Evolutionary conservation across 2,888 invertebrate genomes (phyloP).

Genomic region (Furcula furcula): DNA sequence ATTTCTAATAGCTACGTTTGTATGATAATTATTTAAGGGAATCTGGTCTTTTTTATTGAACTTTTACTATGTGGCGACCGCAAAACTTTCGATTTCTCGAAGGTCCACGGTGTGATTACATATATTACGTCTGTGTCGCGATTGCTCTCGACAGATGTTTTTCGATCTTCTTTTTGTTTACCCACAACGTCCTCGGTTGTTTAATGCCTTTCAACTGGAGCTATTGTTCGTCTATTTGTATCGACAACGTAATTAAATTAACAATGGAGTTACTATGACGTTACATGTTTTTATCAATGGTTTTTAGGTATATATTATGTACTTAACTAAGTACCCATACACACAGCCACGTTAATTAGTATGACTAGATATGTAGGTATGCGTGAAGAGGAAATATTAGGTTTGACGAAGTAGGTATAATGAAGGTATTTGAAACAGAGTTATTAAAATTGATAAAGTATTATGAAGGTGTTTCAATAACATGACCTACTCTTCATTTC

Average conservation of each 20-base stretch:
- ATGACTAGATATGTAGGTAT: no score
- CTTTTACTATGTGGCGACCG: slow-evolving; percentile 50
- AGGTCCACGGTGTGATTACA: slow-evolving; percentile 23
- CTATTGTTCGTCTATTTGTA: slow-evolving; percentile 3
- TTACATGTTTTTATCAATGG: slow-evolving; percentile 2
- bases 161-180: slow-evolving; percentile 18
- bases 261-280: slow-evolving; percentile 4
- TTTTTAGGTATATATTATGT: neutral
- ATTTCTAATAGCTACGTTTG: slow-evolving; percentile 68
- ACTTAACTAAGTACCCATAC: neutral
- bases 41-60: slow-evolving; percentile 50
- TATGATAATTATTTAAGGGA: slow-evolving; percentile 54
- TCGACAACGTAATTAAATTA: slow-evolving; percentile 4
- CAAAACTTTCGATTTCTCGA: slow-evolving; percentile 63
- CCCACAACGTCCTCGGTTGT: slow-evolving; percentile 11
- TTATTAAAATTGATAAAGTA: no score
- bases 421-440: no score
- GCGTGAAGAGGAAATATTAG: no score
- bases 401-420: no score
- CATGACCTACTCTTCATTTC: no score
- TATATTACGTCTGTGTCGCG: slow-evolving; percentile 19
- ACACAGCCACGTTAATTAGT: no score
- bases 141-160: slow-evolving; percentile 28
- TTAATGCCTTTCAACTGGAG: slow-evolving; percentile 6
- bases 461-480: no score